Percentiles rank a stretch among this genome's conserved stretches.
Conservation (phyloP, 92 coral and sea anemone genomes). For the Epizoanthus stellaris region DNA sequence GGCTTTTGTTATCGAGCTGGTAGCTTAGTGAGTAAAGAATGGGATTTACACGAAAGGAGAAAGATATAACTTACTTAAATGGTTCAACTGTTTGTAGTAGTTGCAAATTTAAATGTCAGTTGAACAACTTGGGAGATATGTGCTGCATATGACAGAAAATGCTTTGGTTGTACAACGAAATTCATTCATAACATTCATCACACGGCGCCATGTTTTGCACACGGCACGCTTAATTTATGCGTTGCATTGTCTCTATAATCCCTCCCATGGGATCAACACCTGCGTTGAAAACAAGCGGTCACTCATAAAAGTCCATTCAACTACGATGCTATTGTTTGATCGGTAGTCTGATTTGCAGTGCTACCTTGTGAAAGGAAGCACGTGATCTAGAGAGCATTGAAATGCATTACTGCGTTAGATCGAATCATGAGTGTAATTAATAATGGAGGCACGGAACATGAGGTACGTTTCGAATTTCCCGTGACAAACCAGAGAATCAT, state of each 20-base stretch:
- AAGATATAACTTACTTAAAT: background rate
- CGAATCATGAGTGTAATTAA: constrained; percentile 6
- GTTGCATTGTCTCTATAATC: constrained; percentile 16
- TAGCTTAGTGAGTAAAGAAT: background rate
- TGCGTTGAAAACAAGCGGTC: constrained; percentile 44
- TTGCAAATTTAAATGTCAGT: background rate
- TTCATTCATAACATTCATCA: constrained; percentile 12
- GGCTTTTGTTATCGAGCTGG: constrained; percentile 5
- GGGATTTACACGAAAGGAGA: background rate
- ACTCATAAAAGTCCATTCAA: constrained; percentile 24
- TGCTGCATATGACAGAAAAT: background rate
- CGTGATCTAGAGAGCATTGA: constrained; percentile 38
- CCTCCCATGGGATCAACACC: constrained; percentile 44
- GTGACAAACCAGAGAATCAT: constrained; percentile 9
- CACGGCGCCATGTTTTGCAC: constrained; percentile 47
- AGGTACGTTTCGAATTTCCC: background rate
- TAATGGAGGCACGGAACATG: constrained; percentile 21
- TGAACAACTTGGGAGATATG: background rate
- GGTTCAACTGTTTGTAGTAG: background rate
- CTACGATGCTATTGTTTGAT: constrained; percentile 33
- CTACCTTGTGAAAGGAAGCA: constrained; percentile 6
- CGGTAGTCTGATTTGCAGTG: background rate
- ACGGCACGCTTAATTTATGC: constrained; percentile 50
- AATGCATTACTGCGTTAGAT: background rate
- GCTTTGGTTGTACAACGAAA: background rate